Evolutionary conservation across 1,140 invertebrate species (phyloP), one percentile per base, ranked within the genome.

Genomic region (Diorhabda carinulata): DNA sequence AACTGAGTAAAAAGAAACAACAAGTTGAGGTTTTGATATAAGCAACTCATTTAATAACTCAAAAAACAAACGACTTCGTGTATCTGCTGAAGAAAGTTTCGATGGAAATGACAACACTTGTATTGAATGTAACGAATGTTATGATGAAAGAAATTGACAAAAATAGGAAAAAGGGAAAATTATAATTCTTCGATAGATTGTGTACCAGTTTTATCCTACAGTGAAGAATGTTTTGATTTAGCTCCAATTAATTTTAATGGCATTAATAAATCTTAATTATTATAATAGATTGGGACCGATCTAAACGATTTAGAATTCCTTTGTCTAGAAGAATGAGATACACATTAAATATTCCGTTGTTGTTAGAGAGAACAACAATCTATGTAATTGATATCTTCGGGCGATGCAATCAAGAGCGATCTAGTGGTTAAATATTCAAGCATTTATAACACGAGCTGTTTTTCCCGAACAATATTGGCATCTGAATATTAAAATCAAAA

Each of bases 301-400:
- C 52, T 57, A 67, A 67, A 68, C 66, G 61, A 57, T 63, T 71
- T 58, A 64, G 67, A 72, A 78, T 77, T 77, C 76, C 77, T 78
- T 78, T 77, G 76, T 78, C 73, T 60, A 40, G 57, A 67, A 71
- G 70, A 72, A 76, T 61, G 75, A 75, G 73, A 72, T 72, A 73
- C 73, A 69, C 77, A 78, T 78, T 78, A 76, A 76, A 71, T 78
- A 78, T 78, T 77, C 76, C 73, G 76, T 77, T 75, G 76, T 77
- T 75, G 78, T 78, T 77, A 67, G 61, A 71, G 73, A 73, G 76
- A 78, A 79, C 77, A 77, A 77, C 77, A 74, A 79, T 80, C 78
- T 79, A 78, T 78, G 78, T 80, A 80, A 79, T 80, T 80, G 79
- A 80, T 79, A 80, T 79, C 79, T 79, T 71, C 68, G 65, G 79